Evolutionary conservation across 2,113 vertebrate species (phyloP).

Genomic region (Eudyptes chrysolophus): DNA sequence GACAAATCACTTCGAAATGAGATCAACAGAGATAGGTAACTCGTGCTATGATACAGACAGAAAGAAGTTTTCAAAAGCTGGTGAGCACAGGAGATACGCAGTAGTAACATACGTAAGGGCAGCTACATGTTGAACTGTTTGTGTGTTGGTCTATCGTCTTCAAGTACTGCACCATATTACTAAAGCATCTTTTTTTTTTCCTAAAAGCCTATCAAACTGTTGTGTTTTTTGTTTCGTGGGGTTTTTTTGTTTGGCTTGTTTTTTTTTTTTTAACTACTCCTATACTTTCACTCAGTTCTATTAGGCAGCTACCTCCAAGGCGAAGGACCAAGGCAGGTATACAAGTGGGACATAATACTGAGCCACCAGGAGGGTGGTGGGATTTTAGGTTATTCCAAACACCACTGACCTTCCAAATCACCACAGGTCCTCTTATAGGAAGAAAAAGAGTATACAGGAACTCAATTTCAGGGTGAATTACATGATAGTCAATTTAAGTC

Average conservation of each 20-base stretch:
- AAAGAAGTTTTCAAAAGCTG: background rate
- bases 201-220: background rate
- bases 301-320: background rate
- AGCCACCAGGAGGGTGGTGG: background rate
- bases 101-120: background rate
- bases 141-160: background rate
- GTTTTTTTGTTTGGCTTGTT: background rate
- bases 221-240: background rate
- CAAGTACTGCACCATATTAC: background rate
- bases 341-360: background rate
- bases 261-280: background rate
- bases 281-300: background rate
- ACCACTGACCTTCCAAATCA: background rate
- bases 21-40: background rate
- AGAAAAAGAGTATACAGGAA: background rate
- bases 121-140: background rate
- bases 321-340: background rate
- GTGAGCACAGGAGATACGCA: background rate
- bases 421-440: background rate
- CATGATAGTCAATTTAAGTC: background rate
- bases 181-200: background rate
- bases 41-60: background rate
- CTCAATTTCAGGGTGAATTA: background rate
- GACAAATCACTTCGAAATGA: constrained; percentile 13
- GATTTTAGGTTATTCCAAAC: background rate